Percentiles rank a stretch among this genome's conserved stretches.
Conservation (phyloP, 2,888 invertebrate species). For the Agriotes lineatus region DNA sequence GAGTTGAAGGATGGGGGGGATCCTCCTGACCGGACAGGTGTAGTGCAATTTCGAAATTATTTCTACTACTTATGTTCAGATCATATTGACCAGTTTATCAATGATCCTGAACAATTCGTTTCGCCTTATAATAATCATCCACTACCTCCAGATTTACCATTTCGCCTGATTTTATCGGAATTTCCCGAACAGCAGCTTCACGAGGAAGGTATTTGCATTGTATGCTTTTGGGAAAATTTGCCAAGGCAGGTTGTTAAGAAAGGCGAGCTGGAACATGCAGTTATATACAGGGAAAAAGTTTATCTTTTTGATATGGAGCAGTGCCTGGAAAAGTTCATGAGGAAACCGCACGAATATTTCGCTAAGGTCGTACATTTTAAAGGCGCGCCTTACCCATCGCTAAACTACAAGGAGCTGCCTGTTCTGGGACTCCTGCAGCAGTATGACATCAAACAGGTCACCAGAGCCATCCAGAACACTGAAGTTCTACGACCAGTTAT, state of each 20-base stretch:
- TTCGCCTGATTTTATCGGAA: constrained; percentile 49
- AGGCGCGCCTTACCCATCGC: constrained; percentile 62
- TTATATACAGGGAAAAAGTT: constrained; percentile 66
- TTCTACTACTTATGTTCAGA: constrained; percentile 74
- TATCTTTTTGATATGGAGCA: constrained; percentile 71
- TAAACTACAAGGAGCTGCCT: constrained; percentile 69
- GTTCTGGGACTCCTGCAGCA: constrained; percentile 74
- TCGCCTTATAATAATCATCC: constrained; percentile 57
- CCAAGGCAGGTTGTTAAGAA: constrained; percentile 66
- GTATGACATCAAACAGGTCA: constrained; percentile 69
- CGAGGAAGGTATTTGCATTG: constrained; percentile 72
- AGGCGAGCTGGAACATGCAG: constrained; percentile 67
- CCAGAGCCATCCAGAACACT: constrained; percentile 69
- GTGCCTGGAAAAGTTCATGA: constrained; percentile 70
- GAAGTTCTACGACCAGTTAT: constrained; percentile 72
- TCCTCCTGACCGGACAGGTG: constrained; percentile 69
- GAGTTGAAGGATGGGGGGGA: constrained; percentile 63
- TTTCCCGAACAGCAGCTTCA: constrained; percentile 61
- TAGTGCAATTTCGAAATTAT: constrained; percentile 69
- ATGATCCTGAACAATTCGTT: constrained; percentile 66
- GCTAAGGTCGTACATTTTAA: constrained; percentile 64
- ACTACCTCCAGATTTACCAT: constrained; percentile 69
- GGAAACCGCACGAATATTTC: constrained; percentile 68
- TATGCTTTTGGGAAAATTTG: constrained; percentile 71
- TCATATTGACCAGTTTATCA: constrained; percentile 68